Base-by-base conservation (phyloP, 2,888 invertebrate genomes). In the Drosophila ezoana region DNA sequence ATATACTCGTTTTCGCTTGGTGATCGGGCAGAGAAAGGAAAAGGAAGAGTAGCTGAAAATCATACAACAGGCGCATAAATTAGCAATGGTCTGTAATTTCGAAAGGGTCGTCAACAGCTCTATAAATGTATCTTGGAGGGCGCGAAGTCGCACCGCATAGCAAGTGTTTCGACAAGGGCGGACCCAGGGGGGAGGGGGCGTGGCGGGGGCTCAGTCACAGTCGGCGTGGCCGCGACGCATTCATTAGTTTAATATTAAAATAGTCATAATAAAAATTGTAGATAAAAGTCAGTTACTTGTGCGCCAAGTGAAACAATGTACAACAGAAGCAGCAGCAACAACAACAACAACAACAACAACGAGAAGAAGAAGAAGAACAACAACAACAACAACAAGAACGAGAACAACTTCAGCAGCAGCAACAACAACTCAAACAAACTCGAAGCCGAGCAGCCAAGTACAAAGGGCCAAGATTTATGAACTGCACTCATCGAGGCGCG, bases 11-110 rank as follows among this genome's bases (percentile, higher is more conserved):
- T 8, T 8, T 28, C 0, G 28, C 28, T 28, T 28, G 28, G 28
- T 8, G 28, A 8, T 8, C 28, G 13, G 52, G 13, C 10, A 56
- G 45, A 18, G 33, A 52, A 72, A 44, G 28, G 20, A 41, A 57
- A 58, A 64, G 64, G 60, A 53, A 49, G 51, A 40, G n/a, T 47
- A 75, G 51, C 58, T 53, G 65, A 81, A 85, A 85, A 85, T 85
- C 86, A 81, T 89, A 87, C 72, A 72, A 85, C 74, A 72, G 86
- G 72, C 86, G 85, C 89, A 86, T 86, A 86, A 86, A 86, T 86
- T 86, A 86, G 86, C 88, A 79, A 89, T 86, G 85, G 85, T 86
- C 88, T 79, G 89, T 89, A 89, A 89, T 82, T 88, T 74, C 41
- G 67, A 84, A 81, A 81, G 85, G 85, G 87, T 83, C 85, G 87